Evolutionary conservation across 1,140 invertebrate species (phyloP).

Genomic region (Trissolcus basalis): DNA sequence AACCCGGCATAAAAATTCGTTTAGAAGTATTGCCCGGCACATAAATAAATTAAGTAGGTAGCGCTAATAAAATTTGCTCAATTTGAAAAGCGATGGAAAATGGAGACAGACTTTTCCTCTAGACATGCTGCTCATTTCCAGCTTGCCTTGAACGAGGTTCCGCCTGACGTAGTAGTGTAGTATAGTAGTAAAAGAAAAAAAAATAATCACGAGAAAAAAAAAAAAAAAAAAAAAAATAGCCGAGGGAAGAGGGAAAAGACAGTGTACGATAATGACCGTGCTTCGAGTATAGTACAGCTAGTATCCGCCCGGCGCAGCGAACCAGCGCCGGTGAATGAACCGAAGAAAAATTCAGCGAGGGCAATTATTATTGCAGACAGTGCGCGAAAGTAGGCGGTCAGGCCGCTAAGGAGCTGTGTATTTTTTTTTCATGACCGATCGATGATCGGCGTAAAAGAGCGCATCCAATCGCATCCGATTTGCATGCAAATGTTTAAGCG

Average conservation of each 20-base stretch:
- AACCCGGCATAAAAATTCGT: slow-evolving; percentile 30
- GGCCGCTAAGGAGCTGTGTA: slow-evolving; percentile 31
- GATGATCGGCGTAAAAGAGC: slow-evolving; percentile 1
- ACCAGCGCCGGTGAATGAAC: slow-evolving; percentile 67
- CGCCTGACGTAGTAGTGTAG: slow-evolving; percentile 8
- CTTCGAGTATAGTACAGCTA: slow-evolving; percentile 53
- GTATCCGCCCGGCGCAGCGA: slow-evolving; percentile 53
- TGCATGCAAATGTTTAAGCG: slow-evolving; percentile 6
- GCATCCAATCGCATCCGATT: slow-evolving; percentile 3
- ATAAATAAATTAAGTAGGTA: slow-evolving; percentile 12
- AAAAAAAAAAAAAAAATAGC: neutral
- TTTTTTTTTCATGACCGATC: slow-evolving; percentile 26
- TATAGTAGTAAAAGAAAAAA: neutral
- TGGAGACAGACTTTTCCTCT: slow-evolving; percentile 36
- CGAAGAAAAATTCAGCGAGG: slow-evolving; percentile 69
- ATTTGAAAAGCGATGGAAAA: slow-evolving; percentile 24
- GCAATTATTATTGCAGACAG: slow-evolving; percentile 69
- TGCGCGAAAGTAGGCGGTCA: slow-evolving; percentile 45
- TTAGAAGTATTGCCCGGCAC: slow-evolving; percentile 15
- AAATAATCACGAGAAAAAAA: slow-evolving; percentile 7
- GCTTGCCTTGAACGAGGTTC: slow-evolving; percentile 42
- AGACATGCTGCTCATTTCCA: slow-evolving; percentile 36
- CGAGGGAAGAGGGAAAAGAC: slow-evolving; percentile 7
- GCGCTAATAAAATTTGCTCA: slow-evolving; percentile 23
- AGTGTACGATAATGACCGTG: slow-evolving; percentile 51